Evolutionary conservation across 2,888 invertebrate genomes (phyloP).

Genomic region (Pammene fasciana): DNA sequence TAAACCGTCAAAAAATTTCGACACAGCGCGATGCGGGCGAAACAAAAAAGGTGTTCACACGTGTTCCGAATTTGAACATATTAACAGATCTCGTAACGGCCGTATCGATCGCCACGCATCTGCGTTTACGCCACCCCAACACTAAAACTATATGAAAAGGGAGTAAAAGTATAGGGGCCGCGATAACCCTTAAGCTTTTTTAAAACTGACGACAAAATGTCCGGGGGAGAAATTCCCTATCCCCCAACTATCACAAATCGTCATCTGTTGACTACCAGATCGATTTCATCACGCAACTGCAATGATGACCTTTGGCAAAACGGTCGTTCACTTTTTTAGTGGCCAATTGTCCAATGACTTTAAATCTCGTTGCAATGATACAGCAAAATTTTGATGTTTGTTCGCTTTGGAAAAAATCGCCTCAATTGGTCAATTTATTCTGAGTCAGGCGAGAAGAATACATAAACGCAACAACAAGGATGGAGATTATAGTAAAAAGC

Average conservation of each 20-base stretch:
- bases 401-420: constrained; percentile 3
- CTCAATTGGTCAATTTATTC: constrained; percentile 23
- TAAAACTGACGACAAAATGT: constrained; percentile 47
- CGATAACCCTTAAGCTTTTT: constrained; percentile 8
- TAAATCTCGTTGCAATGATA: constrained; percentile 32
- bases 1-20: constrained; percentile 36
- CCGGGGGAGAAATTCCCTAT: constrained; percentile 51
- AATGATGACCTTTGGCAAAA: constrained; percentile 28
- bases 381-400: constrained; percentile 10
- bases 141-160: constrained; percentile 30
- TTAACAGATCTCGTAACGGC: constrained; percentile 72
- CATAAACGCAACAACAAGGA: not conserved
- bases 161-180: not conserved
- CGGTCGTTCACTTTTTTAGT: constrained; percentile 36
- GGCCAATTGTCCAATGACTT: constrained; percentile 31
- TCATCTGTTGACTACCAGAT: constrained; percentile 63
- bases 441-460: not conserved
- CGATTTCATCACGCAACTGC: constrained; percentile 51
- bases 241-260: constrained; percentile 33
- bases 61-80: constrained; percentile 76
- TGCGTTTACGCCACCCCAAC: constrained; percentile 58
- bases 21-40: constrained; percentile 62
- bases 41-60: constrained; percentile 76
- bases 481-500: not conserved
- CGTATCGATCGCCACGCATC: constrained; percentile 77